A percentile compares a stretch with the other conserved stretches of the same genome.
phyloP scores from a whole-genome alignment of 1,140 invertebrate genomes.

The Goniozus legneri region DNA sequence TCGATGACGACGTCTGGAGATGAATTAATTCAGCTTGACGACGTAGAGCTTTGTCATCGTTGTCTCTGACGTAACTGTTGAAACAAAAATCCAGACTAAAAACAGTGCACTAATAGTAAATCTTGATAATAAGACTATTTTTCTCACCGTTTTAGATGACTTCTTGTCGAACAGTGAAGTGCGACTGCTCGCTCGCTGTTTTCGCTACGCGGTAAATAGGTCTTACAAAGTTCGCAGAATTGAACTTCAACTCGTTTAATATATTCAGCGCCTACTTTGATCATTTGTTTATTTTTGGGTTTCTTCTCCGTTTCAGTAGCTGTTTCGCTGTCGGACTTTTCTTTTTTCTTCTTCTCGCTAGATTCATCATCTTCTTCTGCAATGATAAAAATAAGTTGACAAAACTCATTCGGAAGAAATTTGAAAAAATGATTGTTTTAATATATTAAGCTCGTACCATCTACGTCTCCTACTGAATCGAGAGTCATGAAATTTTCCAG shows the following conservation, averaged over 20 bases:
- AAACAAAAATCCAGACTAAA: not conserved
- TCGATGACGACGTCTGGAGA: conserved; percentile 41
- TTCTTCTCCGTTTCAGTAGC: conserved; percentile 49
- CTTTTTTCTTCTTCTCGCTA: conserved; percentile 59
- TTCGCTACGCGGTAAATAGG: conserved; percentile 64
- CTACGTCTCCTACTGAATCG: conserved; percentile 79
- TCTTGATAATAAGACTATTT: too few species aligned
- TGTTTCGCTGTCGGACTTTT: conserved; percentile 41
- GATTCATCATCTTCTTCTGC: conserved; percentile 61
- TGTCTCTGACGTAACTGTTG: conserved; percentile 63
- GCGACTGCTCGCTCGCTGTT: conserved; percentile 62
- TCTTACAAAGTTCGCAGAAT: conserved; percentile 70
- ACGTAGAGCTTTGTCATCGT: conserved; percentile 67
- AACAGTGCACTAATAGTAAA: not conserved
- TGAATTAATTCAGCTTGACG: conserved; percentile 66
- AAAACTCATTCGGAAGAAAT: too few species aligned
- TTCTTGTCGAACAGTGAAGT: conserved; percentile 67
- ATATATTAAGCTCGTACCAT: conserved; percentile 55
- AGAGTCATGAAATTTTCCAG: conserved; percentile 80
- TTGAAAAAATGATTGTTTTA: not conserved
- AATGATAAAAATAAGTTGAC: too few species aligned
- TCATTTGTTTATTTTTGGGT: conserved; percentile 62
- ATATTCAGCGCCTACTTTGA: conserved; percentile 72
- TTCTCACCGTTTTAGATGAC: conserved; percentile 63
- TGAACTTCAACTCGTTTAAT: conserved; percentile 70